A percentile compares a stretch with the other conserved stretches of the same genome.
These are phyloP conservation scores for Sinocyclocheilus rhinocerous DNA, from an alignment of 2,113 vertebrate genomes.

Conservation along the genomic window DNA sequence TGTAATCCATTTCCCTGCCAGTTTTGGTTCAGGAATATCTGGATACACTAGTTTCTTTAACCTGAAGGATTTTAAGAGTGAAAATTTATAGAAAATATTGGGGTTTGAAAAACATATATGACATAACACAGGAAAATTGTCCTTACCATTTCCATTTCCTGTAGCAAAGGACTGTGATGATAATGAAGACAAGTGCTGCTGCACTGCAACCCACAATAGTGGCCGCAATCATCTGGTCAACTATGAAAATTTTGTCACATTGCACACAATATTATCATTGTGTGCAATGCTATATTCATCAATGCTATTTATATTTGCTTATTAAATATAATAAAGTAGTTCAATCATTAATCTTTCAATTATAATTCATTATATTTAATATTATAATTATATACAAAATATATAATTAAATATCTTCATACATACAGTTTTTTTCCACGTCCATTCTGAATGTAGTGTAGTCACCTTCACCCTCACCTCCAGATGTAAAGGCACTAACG, in stretches of 20 bases:
- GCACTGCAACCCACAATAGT: neutral
- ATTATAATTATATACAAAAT: too few relatives aligned
- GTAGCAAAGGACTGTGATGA: slow-evolving; percentile 26
- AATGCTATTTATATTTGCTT: neutral
- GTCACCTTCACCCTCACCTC: slow-evolving; percentile 59
- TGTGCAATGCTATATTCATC: neutral
- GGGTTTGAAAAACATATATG: neutral
- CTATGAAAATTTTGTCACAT: slow-evolving; percentile 22
- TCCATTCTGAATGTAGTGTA: rapidly evolving
- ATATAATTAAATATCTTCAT: neutral
- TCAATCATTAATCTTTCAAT: neutral
- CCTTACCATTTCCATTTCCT: slow-evolving; percentile 43
- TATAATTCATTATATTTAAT: neutral
- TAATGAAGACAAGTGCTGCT: neutral
- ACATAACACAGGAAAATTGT: neutral
- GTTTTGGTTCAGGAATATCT: slow-evolving; percentile 47
- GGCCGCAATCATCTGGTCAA: neutral
- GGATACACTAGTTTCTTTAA: slow-evolving; percentile 47
- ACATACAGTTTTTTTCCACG: slow-evolving; percentile 52
- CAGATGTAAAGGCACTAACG: slow-evolving; percentile 60
- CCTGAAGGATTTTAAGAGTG: slow-evolving; percentile 41
- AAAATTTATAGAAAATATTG: neutral
- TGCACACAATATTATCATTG: neutral
- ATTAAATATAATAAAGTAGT: neutral
- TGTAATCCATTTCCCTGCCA: slow-evolving; percentile 34